Conservation (phyloP, 2,888 invertebrate species). For the Volucella inflata region DNA sequence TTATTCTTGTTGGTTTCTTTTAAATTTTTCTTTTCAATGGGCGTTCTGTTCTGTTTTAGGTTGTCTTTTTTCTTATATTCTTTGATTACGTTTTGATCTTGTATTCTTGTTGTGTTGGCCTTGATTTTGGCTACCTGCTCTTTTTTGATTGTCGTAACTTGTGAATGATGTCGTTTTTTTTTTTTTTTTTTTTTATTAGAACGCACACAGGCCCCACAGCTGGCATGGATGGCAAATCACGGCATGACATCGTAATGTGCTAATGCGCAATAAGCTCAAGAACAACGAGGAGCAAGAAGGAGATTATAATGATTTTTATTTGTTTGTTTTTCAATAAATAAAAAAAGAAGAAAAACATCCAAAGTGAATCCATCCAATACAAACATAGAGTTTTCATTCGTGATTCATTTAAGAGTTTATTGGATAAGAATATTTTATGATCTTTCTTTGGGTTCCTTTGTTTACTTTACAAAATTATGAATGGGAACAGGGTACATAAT, state of each 20-base stretch:
- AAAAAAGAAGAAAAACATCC: not conserved
- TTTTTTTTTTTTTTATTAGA: constrained; percentile 9
- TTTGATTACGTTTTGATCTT: constrained; percentile 11
- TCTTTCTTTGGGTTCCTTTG: not conserved
- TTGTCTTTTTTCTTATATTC: constrained; percentile 2
- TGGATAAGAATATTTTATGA: not conserved
- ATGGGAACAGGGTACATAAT: no score
- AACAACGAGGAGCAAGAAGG: not conserved
- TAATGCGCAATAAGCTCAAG: constrained; percentile 48
- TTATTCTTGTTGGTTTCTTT: not conserved
- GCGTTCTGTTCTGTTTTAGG: not conserved
- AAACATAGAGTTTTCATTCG: no score
- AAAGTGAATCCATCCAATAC: not conserved
- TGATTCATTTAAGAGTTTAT: not conserved
- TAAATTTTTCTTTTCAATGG: not conserved
- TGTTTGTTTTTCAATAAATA: not conserved
- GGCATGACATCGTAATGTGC: not conserved
- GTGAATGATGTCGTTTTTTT: not conserved
- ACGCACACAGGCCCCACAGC: constrained; percentile 11
- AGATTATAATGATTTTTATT: constrained; percentile 9
- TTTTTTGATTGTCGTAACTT: not conserved
- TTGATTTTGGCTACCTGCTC: constrained; percentile 15
- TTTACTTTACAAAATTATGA: no score
- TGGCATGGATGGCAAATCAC: constrained; percentile 1
- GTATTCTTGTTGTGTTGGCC: constrained; percentile 21